Percentiles rank a stretch among this genome's conserved stretches.
Conservation (phyloP, 2,888 invertebrate genomes). For the Empis stercorea region DNA sequence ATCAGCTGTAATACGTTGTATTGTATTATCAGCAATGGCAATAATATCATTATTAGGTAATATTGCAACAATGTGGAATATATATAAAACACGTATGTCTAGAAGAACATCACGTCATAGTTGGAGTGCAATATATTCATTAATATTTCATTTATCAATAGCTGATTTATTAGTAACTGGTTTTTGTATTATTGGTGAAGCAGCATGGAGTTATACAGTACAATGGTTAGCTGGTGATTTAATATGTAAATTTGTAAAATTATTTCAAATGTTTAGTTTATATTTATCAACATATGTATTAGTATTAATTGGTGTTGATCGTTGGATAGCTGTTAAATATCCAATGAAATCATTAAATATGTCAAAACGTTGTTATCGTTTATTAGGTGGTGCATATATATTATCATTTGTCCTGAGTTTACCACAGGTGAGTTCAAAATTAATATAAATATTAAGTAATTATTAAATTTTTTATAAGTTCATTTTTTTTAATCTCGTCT, state of each 20-base stretch:
- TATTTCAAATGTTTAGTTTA: constrained; percentile 67
- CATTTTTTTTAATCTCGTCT: too few species aligned
- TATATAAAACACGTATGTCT: constrained; percentile 48
- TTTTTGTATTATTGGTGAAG: constrained; percentile 70
- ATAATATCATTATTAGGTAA: constrained; percentile 61
- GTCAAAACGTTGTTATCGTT: constrained; percentile 51
- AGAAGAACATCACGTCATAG: constrained; percentile 45
- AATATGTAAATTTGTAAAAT: constrained; percentile 68
- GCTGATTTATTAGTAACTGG: constrained; percentile 71
- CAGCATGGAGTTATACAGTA: constrained; percentile 67
- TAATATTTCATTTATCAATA: constrained; percentile 69
- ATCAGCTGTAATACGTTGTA: constrained; percentile 49
- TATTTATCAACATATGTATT: constrained; percentile 72
- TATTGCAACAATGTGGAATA: constrained; percentile 62
- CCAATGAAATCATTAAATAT: constrained; percentile 60
- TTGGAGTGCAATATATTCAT: constrained; percentile 59
- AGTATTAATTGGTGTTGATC: constrained; percentile 69
- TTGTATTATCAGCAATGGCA: constrained; percentile 56
- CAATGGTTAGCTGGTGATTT: constrained; percentile 68
- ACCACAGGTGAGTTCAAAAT: constrained; percentile 60
- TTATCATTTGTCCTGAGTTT: constrained; percentile 60
- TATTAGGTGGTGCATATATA: constrained; percentile 58
- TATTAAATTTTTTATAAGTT: not conserved
- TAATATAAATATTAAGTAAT: not conserved
- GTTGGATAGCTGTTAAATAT: constrained; percentile 68